Base-by-base conservation (phyloP, 2,797 vertebrate genomes). In the Poeciliopsis presidionis region DNA sequence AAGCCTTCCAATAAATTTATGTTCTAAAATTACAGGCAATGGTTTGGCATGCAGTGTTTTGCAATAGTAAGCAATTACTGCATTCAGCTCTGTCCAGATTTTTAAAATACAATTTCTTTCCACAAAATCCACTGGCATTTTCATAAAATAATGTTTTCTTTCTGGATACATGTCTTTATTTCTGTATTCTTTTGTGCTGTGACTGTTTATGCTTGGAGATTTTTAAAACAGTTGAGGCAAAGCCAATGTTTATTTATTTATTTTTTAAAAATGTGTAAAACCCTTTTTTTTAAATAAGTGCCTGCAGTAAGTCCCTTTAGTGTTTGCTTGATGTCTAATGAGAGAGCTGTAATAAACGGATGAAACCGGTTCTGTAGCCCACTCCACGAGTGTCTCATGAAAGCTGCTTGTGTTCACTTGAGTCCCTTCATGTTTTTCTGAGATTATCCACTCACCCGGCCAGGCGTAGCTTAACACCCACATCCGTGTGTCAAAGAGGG, bases 391-490 rank as follows among this genome's bases (percentile, higher is more conserved):
- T 70, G 57, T 84, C 86, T 43, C 91, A 95, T 96, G 94, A 96
- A 96, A 95, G 95, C 95, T 94, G 93, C 94, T 95, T 95, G 95
- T 96, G 95, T 96, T 96, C 92, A 79, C 13, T 71, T 46, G 75
- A 90, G 76, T 78, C 90, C 93, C 93, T 94, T 95, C 95, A 94
- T 95, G 95, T 95, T 95, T 95, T 94, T 94, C 94, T 95, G 95
- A 95, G 95, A 96, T 96, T 94, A 94, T 95, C 95, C 93, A 93
- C 95, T 95, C 90, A 80, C 90, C 92, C 90, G 70, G 86, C 92
- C 92, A 94, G 94, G 92, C 95, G 92, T 93, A 95, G 95, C 93
- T 92, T 80, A 28, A 94, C 95, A 93, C 96, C 95, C 95, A 96
- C 95, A 91, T 78, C 83, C 76, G 86, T 79, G 85, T 85, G 93